Percentiles rank a stretch among this genome's conserved stretches.
Evolutionary conservation across 1,140 invertebrate genomes (phyloP).

Genomic region (Diorhabda elongata): DNA sequence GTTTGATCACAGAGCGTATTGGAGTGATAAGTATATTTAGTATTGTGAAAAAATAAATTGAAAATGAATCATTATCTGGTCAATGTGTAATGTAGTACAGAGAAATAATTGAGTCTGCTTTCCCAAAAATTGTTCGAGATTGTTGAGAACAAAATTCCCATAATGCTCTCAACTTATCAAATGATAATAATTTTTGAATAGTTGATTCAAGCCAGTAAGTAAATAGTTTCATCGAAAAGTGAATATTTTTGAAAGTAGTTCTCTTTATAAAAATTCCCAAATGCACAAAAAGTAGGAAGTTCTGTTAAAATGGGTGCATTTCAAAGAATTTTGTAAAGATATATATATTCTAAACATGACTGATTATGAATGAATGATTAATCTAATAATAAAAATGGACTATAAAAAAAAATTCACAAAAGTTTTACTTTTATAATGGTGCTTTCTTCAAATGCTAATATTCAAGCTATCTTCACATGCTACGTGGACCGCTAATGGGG

Average conservation of each 20-base stretch:
- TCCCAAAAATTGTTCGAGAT: neutral
- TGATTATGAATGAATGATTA: conserved; percentile 24
- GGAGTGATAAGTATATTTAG: neutral
- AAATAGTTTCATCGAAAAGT: conserved; percentile 24
- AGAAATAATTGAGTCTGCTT: neutral
- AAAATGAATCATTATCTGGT: neutral
- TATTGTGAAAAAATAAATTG: neutral
- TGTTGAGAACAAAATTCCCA: conserved; percentile 34
- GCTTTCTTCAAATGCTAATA: conserved; percentile 48
- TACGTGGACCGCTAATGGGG: conserved; percentile 45
- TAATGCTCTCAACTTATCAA: conserved; percentile 25
- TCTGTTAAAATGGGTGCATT: conserved; percentile 22
- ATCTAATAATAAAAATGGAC: conserved; percentile 33
- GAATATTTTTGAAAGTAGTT: conserved; percentile 22
- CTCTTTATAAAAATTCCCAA: conserved; percentile 21
- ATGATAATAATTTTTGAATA: conserved; percentile 13
- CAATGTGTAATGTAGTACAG: neutral
- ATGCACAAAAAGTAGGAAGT: conserved; percentile 14
- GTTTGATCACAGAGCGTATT: neutral
- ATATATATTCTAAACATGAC: conserved; percentile 31
- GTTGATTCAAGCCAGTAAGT: conserved; percentile 16
- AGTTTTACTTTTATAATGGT: conserved; percentile 41
- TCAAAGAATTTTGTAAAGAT: conserved; percentile 27
- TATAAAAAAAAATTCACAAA: conserved; percentile 30
- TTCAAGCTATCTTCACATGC: conserved; percentile 48